Evolutionary conservation across 2,888 invertebrate species (phyloP).

Genomic region (Dynastes grantii): DNA sequence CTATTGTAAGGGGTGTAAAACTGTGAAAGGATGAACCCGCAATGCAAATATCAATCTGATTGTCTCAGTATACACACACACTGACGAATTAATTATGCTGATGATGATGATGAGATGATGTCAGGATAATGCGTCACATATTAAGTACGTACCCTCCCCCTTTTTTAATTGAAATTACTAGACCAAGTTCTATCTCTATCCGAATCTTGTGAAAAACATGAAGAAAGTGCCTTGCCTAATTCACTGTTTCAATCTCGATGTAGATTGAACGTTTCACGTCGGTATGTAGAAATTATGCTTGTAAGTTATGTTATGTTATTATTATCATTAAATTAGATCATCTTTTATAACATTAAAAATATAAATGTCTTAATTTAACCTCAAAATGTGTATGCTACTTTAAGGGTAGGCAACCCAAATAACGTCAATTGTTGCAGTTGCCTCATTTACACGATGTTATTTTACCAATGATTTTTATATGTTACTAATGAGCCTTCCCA

Average conservation of each 20-base stretch:
- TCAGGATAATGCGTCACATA: conserved; percentile 51
- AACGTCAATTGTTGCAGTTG: no score
- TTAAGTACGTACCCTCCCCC: conserved; percentile 57
- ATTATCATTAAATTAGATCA: not conserved
- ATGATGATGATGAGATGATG: conserved; percentile 45
- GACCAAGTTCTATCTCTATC: not conserved
- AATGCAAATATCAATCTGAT: conserved; percentile 39
- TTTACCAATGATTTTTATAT: no score
- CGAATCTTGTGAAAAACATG: conserved; percentile 32
- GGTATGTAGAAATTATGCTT: conserved; percentile 31
- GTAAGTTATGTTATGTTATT: not conserved
- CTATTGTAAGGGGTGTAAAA: conserved; percentile 52
- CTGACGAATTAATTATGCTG: conserved; percentile 37
- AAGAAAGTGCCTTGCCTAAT: conserved; percentile 58
- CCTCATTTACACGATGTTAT: no score
- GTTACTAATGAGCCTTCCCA: no score
- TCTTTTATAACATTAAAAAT: not conserved
- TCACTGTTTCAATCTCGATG: conserved; percentile 5
- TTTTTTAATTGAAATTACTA: conserved; percentile 50
- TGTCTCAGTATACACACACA: conserved; percentile 26
- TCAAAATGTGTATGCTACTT: not conserved
- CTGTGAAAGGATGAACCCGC: conserved; percentile 51
- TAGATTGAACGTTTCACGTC: not conserved
- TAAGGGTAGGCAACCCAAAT: not conserved
- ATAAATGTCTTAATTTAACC: not conserved